A percentile compares a stretch with the other conserved stretches of the same genome.
Conservation (phyloP, 1,140 invertebrate species). For the Cardiocondyla obscurior region DNA sequence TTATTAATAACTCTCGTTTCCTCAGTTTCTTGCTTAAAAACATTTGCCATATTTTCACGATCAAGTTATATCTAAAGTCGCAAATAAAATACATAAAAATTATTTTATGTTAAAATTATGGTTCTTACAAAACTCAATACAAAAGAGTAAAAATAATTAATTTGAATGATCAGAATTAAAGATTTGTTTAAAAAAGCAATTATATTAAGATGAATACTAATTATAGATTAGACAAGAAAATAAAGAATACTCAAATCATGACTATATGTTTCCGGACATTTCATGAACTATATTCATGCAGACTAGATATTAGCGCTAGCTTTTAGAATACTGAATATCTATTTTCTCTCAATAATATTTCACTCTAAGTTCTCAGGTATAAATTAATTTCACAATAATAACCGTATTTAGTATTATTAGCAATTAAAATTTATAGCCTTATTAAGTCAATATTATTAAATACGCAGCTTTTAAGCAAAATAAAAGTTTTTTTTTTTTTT, state of each 20-base stretch:
- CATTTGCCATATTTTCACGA: constrained; percentile 26
- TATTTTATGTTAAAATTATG: not conserved
- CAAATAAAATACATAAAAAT: constrained; percentile 51
- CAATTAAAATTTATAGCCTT: constrained; percentile 30
- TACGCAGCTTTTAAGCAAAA: constrained; percentile 55
- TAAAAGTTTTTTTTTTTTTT: constrained; percentile 22
- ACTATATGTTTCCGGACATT: constrained; percentile 25
- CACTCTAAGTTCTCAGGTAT: constrained; percentile 46
- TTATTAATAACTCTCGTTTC: constrained; percentile 5
- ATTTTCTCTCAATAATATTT: constrained; percentile 30
- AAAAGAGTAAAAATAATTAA: too few species aligned
- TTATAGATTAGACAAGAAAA: not conserved
- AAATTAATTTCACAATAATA: constrained; percentile 42
- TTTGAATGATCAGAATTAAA: not conserved
- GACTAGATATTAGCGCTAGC: constrained; percentile 39
- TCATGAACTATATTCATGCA: constrained; percentile 22
- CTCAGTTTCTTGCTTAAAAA: constrained; percentile 52
- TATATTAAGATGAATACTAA: not conserved
- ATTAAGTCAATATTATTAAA: constrained; percentile 40
- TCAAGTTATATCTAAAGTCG: constrained; percentile 44
- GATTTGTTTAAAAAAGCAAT: not conserved
- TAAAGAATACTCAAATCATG: constrained; percentile 13
- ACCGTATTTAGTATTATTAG: constrained; percentile 45
- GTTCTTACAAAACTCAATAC: not conserved
- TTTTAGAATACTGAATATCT: constrained; percentile 55